Base-by-base conservation (phyloP, 2,797 vertebrate genomes). In the Denticeps clupeoides region DNA sequence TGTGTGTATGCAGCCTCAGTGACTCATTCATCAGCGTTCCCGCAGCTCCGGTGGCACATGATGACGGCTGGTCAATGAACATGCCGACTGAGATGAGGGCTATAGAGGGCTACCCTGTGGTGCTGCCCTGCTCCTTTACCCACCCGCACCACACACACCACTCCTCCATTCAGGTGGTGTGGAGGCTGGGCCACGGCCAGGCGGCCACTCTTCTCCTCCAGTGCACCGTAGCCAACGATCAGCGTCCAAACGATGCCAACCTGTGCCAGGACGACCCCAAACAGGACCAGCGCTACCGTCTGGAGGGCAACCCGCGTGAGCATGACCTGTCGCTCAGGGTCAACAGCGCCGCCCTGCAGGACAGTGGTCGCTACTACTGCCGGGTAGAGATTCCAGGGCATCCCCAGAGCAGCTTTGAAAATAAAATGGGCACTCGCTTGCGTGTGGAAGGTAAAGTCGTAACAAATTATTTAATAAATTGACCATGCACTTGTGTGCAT, bases 291-390 rank as follows among this genome's bases (percentile, higher is more conserved):
- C 87, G 89, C 18, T 93, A 89, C 75, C 83, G 82, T 1, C 78
- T 96, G 63, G 82, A 91, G 37, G 93, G 92, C 1, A 89, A 91
- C 65, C 90, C 90, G 0, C 61, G 83, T 22, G 79, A 85, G 65
- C 92, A 94, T 40, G 86, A 96, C 70, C 77, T 97, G 55, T 91
- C 91, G 0, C 80, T 96, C 68, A 79, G 87, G 45, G 81, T 96
- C 12, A 88, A 80, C 69, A 80, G 81, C 24, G 74, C 84, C 45
- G 63, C 72, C 51, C 83, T 89, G 78, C 84, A 77, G 1, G 93
- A 97, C 75, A 75, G 53, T 0, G 87, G 88, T 2, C 86, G 82
- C 55, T 95, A 94, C 59, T 96, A 87, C 79, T 97, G 93, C 65
- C 55, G 88, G 0, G 83, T 94, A 3, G 91, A 95, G 77, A 56